Evolutionary conservation across 2,113 vertebrate species (phyloP), one percentile per base, ranked within the genome.

Genomic region (Paradoxurus hermaphroditus): DNA sequence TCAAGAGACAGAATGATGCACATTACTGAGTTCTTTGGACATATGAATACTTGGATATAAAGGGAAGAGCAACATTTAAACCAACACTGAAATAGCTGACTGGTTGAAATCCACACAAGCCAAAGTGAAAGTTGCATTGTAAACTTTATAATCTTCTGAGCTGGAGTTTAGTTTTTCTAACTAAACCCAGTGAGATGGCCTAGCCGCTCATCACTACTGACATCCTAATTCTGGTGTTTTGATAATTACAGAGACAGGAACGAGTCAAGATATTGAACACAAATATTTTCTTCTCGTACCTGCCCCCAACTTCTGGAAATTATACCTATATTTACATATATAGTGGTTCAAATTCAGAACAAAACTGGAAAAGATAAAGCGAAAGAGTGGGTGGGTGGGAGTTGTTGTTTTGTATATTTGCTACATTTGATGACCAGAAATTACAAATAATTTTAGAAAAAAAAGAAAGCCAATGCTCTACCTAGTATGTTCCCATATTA

Each of bases 371-470:
- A 67, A 65, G 0, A 78, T 68, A 91, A 81, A 75, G 4, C 21
- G 67, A 25, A 1, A 9, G 31, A 2, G 8, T 63, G 4, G 0
- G 12, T 78, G 2, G 7, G 4, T 51, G 4, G 56, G 10, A 29
- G 0, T 21, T 86, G 15, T 39, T n/a, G 6, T 3, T 85, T 13
- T 39, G 1, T 86, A 10, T 68, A 72, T 95, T 25, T 96, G 21
- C 13, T 92, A 10, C 68, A 78, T 95, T 31, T 96, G 25, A 7
- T 89, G 44, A 79, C 12, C 5, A 94, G 13, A 78, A 86, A 56
- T 78, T 49, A 59, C 13, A 88, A 68, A 86, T 53, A 84, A 27
- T 88, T 79, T 79, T 75, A 53, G 31, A 51, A 91, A 82, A 51
- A 91, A 82, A 82, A 89, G 12, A 92, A 84, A 86, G 4, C 13